Evolutionary conservation across 2,113 vertebrate genomes (phyloP), one percentile per base, ranked within the genome.

Genomic region (Caretta caretta): DNA sequence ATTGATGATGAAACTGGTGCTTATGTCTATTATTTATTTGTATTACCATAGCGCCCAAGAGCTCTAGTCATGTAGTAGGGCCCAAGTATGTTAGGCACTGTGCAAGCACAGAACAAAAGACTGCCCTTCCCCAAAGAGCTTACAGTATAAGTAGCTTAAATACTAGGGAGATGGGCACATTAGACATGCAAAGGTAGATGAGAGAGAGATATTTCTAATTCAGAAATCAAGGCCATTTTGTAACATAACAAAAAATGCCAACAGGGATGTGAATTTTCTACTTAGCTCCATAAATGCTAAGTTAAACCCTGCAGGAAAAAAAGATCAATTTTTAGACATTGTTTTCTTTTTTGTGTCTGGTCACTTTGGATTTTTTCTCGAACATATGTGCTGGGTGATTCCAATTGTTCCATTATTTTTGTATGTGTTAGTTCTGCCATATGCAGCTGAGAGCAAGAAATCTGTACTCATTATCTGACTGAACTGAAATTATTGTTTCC

Each of bases 401-500:
- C 48, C 79, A 90, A 11, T 91, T 88, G 35, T 93, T 95, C 75
- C 25, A 22, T 80, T 93, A 20, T 87, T 95, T 96, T 46, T 88
- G 0, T 92, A 81, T 72, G 50, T 80, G 57, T 57, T 90, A 80
- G 19, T 92, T 93, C 85, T 48, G 86, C 69, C 83, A 46, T 78
- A 53, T 93, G 75, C 65, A 78, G 65, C 87, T 31, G 79, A 2
- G 2, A 82, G 83, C 86, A 76, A 90, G 72, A 94, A 90, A 75
- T 79, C 83, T 96, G 79, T 6, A 54, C 56, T 95, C 38, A 3
- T 94, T 89, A 79, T 80, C 53, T 76, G 17, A 51, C 25, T 93
- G 83, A 90, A 54, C 27, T 62, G 50, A n/a, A 72, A 85, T 50
- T 17, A 87, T n/a, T 38, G 17, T 35, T 25, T 14, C 51, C n/a